A percentile compares a stretch with the other conserved stretches of the same genome.
Evolutionary conservation across 2,797 vertebrate genomes (phyloP).

Genomic region (Euphonia xanthogaster): DNA sequence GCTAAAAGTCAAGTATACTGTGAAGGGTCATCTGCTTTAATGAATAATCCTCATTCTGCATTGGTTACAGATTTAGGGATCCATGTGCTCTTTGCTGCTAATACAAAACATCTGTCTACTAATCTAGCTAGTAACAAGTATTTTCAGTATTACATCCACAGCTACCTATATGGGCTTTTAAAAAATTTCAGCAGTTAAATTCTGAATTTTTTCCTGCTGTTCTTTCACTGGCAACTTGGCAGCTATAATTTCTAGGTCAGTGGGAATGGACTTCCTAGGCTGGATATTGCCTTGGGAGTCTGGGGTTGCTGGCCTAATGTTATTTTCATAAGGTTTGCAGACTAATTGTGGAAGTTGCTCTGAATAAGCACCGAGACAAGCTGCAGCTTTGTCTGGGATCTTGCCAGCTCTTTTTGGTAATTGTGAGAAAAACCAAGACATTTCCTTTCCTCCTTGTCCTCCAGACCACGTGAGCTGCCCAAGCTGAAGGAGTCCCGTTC

Average conservation of each 20-base stretch:
- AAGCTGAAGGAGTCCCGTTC: constrained; percentile 91
- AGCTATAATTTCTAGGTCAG: neutral
- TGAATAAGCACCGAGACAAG: neutral
- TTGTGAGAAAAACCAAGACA: neutral
- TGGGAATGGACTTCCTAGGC: neutral
- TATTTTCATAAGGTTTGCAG: constrained; percentile 5
- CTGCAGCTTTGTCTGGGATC: neutral
- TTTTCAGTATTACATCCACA: neutral
- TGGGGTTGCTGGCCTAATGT: neutral
- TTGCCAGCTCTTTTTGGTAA: neutral
- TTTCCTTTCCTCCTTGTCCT: neutral
- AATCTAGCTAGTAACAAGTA: neutral
- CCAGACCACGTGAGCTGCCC: constrained; percentile 86
- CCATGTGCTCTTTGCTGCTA: neutral
- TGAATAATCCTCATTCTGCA: neutral
- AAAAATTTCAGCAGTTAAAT: neutral
- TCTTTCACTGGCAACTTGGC: neutral
- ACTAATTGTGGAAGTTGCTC: neutral
- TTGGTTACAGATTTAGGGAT: neutral
- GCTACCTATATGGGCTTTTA: neutral
- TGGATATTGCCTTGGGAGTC: neutral
- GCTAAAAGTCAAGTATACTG: neutral
- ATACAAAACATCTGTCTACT: neutral
- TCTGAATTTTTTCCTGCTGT: neutral
- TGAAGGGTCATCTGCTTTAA: neutral